Evolutionary conservation across 2,113 vertebrate genomes (phyloP), one percentile per base, ranked within the genome.

Genomic region (Neoarius graeffei): DNA sequence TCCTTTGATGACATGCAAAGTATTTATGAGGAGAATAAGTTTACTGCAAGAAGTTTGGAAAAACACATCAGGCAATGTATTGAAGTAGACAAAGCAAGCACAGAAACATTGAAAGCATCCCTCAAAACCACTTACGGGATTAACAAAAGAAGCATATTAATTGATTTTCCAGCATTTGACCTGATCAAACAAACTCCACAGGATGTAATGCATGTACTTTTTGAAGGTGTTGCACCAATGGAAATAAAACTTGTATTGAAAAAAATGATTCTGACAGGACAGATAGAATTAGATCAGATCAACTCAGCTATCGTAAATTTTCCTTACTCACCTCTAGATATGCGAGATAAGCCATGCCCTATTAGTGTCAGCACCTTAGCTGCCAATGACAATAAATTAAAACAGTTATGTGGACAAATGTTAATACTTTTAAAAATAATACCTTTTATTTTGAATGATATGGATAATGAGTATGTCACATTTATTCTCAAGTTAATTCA

Each of bases 161-260:
- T 69, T 86, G 85, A 89, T 76, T 90, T 86, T 83, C 87, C 88
- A 66, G n/a, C 35, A 57, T 90, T 86, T 88, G n/a, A 91, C 88
- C 54, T 90, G 35, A 86, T 89, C 17, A 77, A 73, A 57, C 89
- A 91, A 87, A 90, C 84, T 54, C 86, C 83, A 77, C 76, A 67
- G 6, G 86, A 85, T 20, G n/a, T 87, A 81, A 90, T 87, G 86
- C 76, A 90, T 81, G 30, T 48, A 62, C 30, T 81, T 88, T 56
- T 87, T 84, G 82, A 87, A 60, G 81, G 85, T 54, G 77, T 87
- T 74, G 80, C 80, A 19, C 85, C 62, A 10, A 66, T 84, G 59
- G 71, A 87, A 66, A 59, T 87, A 23, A 87, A 87, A 25, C 25
- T 5, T 42, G 73, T 86, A 7, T 27, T 87, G 35, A 86, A 89